Conservation (phyloP, 2,797 vertebrate genomes). For the Toxotes lorentzi region DNA sequence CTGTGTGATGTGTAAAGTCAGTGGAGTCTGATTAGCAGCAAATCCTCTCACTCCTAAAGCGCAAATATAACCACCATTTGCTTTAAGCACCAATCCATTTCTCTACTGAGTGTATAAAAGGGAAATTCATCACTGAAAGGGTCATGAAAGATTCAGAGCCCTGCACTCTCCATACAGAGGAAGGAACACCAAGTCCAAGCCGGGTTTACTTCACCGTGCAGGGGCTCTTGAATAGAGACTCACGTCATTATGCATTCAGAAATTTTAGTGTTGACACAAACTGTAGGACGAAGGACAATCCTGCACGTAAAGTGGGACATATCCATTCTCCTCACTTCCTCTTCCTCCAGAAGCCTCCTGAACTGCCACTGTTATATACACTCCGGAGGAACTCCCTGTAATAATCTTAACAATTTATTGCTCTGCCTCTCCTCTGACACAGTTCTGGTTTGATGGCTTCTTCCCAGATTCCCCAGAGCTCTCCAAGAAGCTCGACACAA, state of each 20-base stretch:
- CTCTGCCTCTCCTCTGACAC: slow-evolving; percentile 60
- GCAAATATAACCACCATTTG: neutral
- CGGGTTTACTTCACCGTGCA: slow-evolving; percentile 19
- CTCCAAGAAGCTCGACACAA: slow-evolving; percentile 62
- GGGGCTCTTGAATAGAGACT: slow-evolving; percentile 15
- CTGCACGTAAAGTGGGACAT: slow-evolving; percentile 26
- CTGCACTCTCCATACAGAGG: slow-evolving; percentile 32
- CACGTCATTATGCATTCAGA: slow-evolving; percentile 11
- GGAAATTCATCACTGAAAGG: slow-evolving; percentile 1
- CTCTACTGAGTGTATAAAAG: neutral
- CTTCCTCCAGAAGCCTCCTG: slow-evolving; percentile 15
- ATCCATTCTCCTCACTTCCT: slow-evolving; percentile 36
- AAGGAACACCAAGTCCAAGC: slow-evolving; percentile 13
- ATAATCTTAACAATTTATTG: slow-evolving; percentile 62
- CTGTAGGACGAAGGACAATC: slow-evolving; percentile 16
- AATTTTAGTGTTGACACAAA: slow-evolving; percentile 10
- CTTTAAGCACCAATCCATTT: slow-evolving; percentile 1
- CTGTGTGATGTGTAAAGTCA: neutral
- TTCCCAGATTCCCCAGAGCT: slow-evolving; percentile 64
- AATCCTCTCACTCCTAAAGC: neutral
- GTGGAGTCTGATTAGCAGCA: neutral
- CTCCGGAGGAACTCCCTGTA: slow-evolving; percentile 59
- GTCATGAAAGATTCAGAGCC: slow-evolving; percentile 65
- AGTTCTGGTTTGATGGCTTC: slow-evolving; percentile 70
- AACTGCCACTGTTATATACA: slow-evolving; percentile 12